Base-by-base conservation (phyloP, 37 sponge, comb jelly and placozoan genomes). In the Eunapius fragilis region DNA sequence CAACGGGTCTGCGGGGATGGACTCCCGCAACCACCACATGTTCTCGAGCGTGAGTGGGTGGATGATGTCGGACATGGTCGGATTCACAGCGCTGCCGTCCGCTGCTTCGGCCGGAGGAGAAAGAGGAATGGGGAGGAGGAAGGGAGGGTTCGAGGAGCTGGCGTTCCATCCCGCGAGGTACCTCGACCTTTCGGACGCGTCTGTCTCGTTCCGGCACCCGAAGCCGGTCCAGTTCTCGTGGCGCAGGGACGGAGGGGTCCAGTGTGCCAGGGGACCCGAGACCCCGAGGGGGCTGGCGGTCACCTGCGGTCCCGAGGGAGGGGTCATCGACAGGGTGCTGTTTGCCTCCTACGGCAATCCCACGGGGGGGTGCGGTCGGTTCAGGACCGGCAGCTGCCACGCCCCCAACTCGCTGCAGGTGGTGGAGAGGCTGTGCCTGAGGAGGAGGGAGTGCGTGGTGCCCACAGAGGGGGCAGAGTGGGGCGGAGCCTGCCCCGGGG, bases 11-110 rank as follows among this genome's bases (percentile, higher is more conserved):
- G 28, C 93, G 33, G 87, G 87, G 0, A 93, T 93, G 93, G 72
- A 93, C 45, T 93, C 93, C 3, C 85, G 93, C 28, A 93, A 93
- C 72, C 93, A 93, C 47, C 93, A 93, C 89, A 93, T 93, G 93
- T 93, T 89, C 69, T 93, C 93, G 9, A 89, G 93, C 77, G 84
- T 91, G 17, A 91, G 91, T 67, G 78, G 80, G 4, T 91, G 91
- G 91, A 27, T 91, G 31, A 76, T 80, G 69, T 87, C 87, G 25
- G 84, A 86, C 31, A 38, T 87, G 83, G 78, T 84, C 10, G 91
- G 91, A 10, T 34, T 91, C 27, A 49, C 31, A 2, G 71, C 33
- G 26, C n/a, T n/a, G n/a, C n/a, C n/a, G n/a, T n/a, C n/a, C n/a
- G n/a, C n/a, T n/a, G n/a, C n/a, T n/a, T n/a, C 74, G 25, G 33